Percentiles rank a stretch among this genome's conserved stretches.
Evolutionary conservation across 2,888 invertebrate species (phyloP).

Genomic region (Leptinotarsa peninsularis): DNA sequence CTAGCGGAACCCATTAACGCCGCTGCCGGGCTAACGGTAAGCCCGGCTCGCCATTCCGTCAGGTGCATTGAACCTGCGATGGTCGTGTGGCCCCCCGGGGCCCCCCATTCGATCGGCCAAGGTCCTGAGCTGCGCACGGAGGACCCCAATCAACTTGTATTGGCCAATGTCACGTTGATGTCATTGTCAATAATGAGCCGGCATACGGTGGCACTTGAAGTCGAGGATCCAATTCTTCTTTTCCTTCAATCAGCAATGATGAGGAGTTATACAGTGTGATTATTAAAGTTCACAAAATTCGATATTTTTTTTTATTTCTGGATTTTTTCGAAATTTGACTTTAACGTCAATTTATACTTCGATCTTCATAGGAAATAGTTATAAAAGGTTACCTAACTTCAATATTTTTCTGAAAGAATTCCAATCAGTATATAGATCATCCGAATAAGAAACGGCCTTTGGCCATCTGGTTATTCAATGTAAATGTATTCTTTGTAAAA

Average conservation of each 20-base stretch:
- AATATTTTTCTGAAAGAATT: too few species aligned
- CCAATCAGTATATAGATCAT: too few species aligned
- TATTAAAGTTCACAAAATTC: too few species aligned
- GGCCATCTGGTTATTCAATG: too few species aligned
- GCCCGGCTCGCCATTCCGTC: slow-evolving; percentile 65
- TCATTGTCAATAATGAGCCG: slow-evolving; percentile 23
- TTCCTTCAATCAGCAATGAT: background rate
- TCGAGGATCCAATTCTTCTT: background rate
- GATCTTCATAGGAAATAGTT: too few species aligned
- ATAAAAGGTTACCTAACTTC: too few species aligned
- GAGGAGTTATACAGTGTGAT: too few species aligned
- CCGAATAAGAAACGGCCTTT: too few species aligned
- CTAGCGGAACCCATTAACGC: slow-evolving; percentile 65
- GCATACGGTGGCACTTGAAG: background rate
- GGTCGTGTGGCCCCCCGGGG: slow-evolving; percentile 45
- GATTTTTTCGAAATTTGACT: too few species aligned
- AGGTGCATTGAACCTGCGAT: slow-evolving; percentile 65
- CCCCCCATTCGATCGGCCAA: slow-evolving; percentile 47
- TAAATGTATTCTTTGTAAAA: too few species aligned
- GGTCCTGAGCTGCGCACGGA: slow-evolving; percentile 36
- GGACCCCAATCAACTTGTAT: slow-evolving; percentile 31
- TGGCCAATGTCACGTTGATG: slow-evolving; percentile 39
- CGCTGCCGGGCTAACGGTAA: slow-evolving; percentile 59
- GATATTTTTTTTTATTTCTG: too few species aligned
- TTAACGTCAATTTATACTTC: too few species aligned